Base-by-base conservation (phyloP, 1,140 invertebrate species). In the Idris sp. region DNA sequence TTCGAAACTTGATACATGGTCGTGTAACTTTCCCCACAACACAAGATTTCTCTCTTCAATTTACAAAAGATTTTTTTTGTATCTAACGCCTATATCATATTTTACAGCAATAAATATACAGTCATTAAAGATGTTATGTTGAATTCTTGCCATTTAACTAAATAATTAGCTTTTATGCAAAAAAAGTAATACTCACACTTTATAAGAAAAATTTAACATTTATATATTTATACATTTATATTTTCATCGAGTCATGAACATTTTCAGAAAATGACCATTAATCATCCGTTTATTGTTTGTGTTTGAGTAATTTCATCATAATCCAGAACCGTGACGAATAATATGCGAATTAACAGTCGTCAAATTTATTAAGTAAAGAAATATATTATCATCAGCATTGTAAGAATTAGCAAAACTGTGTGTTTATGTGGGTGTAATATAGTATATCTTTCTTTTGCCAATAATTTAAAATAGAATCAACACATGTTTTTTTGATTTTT, bases 261-360 rank as follows among this genome's bases (percentile, higher is more conserved):
- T 51, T 54, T 49, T 38, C 36, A 61, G 46, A 44, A 59, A 62
- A 54, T 22, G 33, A 28, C 14, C 36, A 58, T 64, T 53, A 72
- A 64, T 61, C 56, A 72, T 49, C 19, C 16, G 36, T 18, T n/a
- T 18, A 10, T n/a, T n/a, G 11, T 28, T 28, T 53, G 46, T 44
- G 10, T 28, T 38, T 51, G 33, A 36, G 30, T 46, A 36, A 48
- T 71, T 71, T 61, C 56, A 40, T 61, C 48, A 49, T 30, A 33
- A 11, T 13, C 30, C 33, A 18, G 48, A 46, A 26, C 35, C 10
- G 15, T 6, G 56, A 53, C 30, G 40, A 61, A 71, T 61, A 72
- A 72, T 58, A 62, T 62, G 26, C 44, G 49, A 62, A 56, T 64
- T 43, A 56, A 40, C 49, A 15, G 22, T 28, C 58, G 49, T 56